Evolutionary conservation across 2,797 vertebrate species (phyloP).

Genomic region (Alfaro cultratus): DNA sequence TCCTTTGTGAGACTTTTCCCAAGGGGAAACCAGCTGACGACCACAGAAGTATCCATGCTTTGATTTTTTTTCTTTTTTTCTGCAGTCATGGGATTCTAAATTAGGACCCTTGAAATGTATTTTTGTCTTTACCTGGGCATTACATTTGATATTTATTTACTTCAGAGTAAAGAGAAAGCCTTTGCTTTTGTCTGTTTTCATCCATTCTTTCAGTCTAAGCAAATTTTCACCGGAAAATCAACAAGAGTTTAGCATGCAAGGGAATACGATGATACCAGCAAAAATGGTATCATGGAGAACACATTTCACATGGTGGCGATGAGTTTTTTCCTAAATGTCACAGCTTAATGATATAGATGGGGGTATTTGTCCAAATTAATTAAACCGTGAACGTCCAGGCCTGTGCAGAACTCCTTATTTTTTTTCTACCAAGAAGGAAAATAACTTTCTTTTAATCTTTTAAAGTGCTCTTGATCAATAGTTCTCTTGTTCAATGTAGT

Average conservation of each 20-base stretch:
- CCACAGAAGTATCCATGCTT: constrained; percentile 39
- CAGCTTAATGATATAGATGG: neutral
- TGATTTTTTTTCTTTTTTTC: constrained; percentile 41
- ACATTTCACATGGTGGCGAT: neutral
- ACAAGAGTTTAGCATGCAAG: neutral
- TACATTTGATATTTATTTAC: constrained; percentile 7
- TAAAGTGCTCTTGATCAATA: constrained; percentile 8
- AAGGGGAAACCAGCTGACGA: constrained; percentile 29
- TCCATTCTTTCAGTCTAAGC: neutral
- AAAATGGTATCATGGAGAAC: neutral
- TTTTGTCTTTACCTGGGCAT: constrained; percentile 15
- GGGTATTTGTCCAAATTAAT: neutral
- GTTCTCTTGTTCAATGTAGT: constrained; percentile 1
- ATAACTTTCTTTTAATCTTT: neutral
- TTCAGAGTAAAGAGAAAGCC: neutral
- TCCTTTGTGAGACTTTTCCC: constrained; percentile 35
- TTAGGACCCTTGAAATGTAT: constrained; percentile 36
- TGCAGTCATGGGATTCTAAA: constrained; percentile 38
- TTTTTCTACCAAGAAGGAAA: neutral
- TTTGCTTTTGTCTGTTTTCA: neutral
- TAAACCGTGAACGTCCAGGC: neutral
- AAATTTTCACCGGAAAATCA: neutral
- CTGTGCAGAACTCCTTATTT: neutral
- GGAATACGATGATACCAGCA: neutral
- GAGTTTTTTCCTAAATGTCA: neutral